phyloP scores from a whole-genome alignment of 2,888 invertebrate genomes.

The Cantharis flavilabris region DNA sequence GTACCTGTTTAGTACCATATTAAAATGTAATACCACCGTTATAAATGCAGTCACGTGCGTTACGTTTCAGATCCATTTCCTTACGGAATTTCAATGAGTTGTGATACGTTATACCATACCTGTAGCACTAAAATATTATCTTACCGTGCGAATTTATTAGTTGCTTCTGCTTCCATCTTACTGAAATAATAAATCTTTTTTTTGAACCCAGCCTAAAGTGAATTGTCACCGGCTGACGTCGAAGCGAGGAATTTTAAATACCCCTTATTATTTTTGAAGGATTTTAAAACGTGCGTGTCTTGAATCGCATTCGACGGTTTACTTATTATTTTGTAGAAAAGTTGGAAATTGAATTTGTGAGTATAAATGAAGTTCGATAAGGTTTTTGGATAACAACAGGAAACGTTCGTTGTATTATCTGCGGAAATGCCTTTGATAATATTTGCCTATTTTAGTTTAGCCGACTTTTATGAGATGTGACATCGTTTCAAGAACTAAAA shows the following conservation, averaged over 20 bases:
- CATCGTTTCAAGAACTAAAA: background rate
- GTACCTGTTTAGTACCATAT: slow-evolving; percentile 15
- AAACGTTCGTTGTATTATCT: slow-evolving; percentile 4
- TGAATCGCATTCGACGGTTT: background rate
- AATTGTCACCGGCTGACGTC: slow-evolving; percentile 2
- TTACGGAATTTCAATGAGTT: slow-evolving; percentile 23
- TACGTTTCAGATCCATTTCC: slow-evolving; percentile 27
- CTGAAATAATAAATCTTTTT: background rate
- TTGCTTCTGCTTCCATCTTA: background rate
- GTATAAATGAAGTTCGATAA: slow-evolving; percentile 13
- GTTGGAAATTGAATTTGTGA: slow-evolving; percentile 11
- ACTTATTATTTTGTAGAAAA: background rate
- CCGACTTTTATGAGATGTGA: background rate
- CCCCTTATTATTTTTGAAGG: slow-evolving; percentile 4
- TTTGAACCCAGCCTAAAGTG: background rate
- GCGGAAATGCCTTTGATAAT: slow-evolving; percentile 8
- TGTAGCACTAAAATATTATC: slow-evolving; percentile 15
- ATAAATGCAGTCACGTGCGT: slow-evolving; percentile 21
- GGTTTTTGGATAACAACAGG: slow-evolving; percentile 9
- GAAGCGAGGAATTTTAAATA: slow-evolving; percentile 7
- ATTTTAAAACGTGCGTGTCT: slow-evolving; percentile 3
- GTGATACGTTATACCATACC: slow-evolving; percentile 17
- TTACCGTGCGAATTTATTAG: background rate
- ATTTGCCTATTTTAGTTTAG: background rate
- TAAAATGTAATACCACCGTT: slow-evolving; percentile 25